Conservation (phyloP, 2,888 invertebrate species). For the Busseola fusca region DNA sequence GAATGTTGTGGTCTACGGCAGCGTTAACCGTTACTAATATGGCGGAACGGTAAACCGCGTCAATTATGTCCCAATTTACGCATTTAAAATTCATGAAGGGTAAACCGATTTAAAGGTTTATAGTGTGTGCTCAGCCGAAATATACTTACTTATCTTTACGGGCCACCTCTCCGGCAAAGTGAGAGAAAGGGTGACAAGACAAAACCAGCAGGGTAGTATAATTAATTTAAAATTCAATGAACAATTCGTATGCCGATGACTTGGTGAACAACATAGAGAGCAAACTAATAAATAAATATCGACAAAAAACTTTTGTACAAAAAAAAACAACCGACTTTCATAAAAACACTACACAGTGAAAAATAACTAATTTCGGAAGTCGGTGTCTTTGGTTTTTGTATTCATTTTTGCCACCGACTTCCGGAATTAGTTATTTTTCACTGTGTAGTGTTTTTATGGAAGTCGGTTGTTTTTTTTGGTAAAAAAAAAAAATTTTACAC, state of each 20-base stretch:
- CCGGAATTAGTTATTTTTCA: no score
- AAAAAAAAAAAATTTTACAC: no score
- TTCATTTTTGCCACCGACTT: no score
- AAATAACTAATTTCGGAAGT: no score
- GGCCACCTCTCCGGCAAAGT: conserved; percentile 3
- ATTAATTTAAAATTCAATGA: conserved; percentile 13
- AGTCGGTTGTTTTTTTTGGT: no score
- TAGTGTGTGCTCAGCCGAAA: conserved; percentile 39
- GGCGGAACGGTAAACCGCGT: conserved; percentile 62
- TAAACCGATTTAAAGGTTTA: conserved; percentile 57
- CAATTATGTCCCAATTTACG: conserved; percentile 62
- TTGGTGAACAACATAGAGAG: not conserved
- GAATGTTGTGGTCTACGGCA: conserved; percentile 58
- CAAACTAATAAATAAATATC: no score
- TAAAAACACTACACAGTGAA: no score
- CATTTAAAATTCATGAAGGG: conserved; percentile 62
- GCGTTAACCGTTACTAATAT: conserved; percentile 64
- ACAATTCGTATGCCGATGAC: not conserved
- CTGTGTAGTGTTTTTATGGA: no score
- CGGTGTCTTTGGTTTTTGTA: no score
- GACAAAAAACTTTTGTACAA: not conserved
- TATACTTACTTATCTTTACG: conserved; percentile 33
- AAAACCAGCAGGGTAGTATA: conserved; percentile 17
- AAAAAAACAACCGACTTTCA: no score
- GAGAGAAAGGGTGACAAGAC: conserved; percentile 1